These are phyloP conservation scores for Parauchenoglanis ngamensis DNA, from an alignment of 2,797 vertebrate species.

Conservation along the genomic window DNA sequence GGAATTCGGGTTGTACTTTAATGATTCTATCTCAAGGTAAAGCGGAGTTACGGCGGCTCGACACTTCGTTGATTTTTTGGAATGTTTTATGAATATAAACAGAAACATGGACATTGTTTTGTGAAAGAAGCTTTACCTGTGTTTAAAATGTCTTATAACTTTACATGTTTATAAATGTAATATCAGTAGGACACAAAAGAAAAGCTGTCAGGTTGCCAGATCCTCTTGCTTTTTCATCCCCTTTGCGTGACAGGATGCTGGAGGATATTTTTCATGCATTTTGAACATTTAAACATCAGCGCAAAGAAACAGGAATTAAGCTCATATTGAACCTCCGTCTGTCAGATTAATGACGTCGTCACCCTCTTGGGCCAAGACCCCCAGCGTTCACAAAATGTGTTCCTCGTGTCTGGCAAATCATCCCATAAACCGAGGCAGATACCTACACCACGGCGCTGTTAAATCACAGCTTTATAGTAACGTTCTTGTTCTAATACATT, in stretches of 20 bases:
- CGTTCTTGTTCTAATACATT: not conserved
- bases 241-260: not conserved
- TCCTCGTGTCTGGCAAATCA: not conserved
- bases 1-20: too few species aligned
- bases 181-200: not conserved
- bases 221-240: not conserved
- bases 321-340: not conserved
- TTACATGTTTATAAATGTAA: not conserved
- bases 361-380: not conserved
- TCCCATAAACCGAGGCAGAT: not conserved
- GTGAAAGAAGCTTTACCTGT: too few species aligned
- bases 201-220: not conserved
- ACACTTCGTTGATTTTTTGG: too few species aligned
- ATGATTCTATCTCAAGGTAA: too few species aligned
- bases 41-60: too few species aligned
- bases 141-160: not conserved
- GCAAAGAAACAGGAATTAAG: not conserved
- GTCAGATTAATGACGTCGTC: not conserved
- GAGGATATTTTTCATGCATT: not conserved
- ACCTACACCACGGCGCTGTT: too few species aligned
- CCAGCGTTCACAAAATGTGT: not conserved
- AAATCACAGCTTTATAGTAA: not conserved
- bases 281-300: not conserved
- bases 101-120: too few species aligned
- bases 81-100: too few species aligned